Evolutionary conservation across 2,113 vertebrate genomes (phyloP), one percentile per base, ranked within the genome.

Genomic region (Oreochromis aureus): DNA sequence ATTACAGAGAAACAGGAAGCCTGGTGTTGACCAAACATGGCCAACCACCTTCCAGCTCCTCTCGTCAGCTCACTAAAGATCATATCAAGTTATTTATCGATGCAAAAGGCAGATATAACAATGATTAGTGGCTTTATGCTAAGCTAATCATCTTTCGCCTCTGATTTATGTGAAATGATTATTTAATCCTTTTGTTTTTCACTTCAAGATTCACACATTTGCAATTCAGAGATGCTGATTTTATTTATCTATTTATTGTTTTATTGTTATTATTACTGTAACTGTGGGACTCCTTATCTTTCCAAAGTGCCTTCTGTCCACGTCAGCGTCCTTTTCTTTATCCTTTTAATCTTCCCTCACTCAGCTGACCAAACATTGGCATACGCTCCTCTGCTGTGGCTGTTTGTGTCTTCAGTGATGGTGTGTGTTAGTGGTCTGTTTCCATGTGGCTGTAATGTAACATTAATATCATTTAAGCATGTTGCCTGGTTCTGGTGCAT

Each of bases 251-350:
- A 69, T 39, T 69, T 69, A 39, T 69, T 9, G 10, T 51, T 46
- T 80, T 73, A 78, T 30, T 36, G 55, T 71, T n/a, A 27, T 80
- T 82, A n/a, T 36, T 80, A 66, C 16, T 56, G 8, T 46, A 80
- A 84, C 36, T 78, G 34, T 13, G 24, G 71, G 46, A 76, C 32
- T 59, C 30, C 24, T 78, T 54, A 22, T 86, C 88, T 66, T 53
- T 93, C 89, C 81, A 86, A 95, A 94, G 93, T 96, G 94, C 95
- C 96, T 96, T 95, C 78, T 58, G 81, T 87, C n/a, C 85, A 71
- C 39, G 86, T 80, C 18, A 79, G 39, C 3, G 3, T 87, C 41
- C 44, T 61, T 30, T n/a, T 82, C n/a, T 61, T 73, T 59, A n/a
- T 85, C 80, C 34, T 82, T 11, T 73, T 36, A 87, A 87, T 79